A percentile compares a stretch with the other conserved stretches of the same genome.
These are phyloP conservation scores for Brachyalestes nurse DNA, from an alignment of 2,797 vertebrate genomes.

Conservation along the genomic window DNA sequence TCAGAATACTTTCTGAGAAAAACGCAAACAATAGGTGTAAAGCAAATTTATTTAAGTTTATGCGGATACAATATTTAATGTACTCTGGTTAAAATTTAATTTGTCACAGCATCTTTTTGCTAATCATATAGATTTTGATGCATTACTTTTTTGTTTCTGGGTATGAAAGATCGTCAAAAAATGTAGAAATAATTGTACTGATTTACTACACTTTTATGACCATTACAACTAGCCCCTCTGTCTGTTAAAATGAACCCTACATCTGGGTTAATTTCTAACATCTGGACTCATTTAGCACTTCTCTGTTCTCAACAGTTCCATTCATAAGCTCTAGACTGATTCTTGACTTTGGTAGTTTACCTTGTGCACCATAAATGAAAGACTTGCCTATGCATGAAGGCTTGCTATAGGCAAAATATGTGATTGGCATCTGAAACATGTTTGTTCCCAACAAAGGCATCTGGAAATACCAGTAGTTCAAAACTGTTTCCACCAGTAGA, in stretches of 20 bases:
- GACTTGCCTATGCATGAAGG: too few relatives aligned
- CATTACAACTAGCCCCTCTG: too few relatives aligned
- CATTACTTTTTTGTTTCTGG: not conserved
- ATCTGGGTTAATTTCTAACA: not conserved
- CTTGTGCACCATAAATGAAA: too few relatives aligned
- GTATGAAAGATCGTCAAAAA: not conserved
- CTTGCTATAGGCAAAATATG: not conserved
- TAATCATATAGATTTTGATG: not conserved
- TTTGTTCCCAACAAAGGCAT: not conserved
- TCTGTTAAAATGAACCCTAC: not conserved
- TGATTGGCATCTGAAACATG: not conserved
- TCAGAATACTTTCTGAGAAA: too few relatives aligned
- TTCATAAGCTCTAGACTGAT: too few relatives aligned
- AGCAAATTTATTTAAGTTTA: too few relatives aligned
- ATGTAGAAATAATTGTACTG: not conserved
- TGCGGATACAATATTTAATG: not conserved
- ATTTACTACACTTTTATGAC: not conserved
- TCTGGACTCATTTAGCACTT: not conserved
- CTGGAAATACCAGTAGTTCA: not conserved
- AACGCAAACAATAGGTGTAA: too few relatives aligned
- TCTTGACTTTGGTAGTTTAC: too few relatives aligned
- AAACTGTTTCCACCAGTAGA: slow-evolving; percentile 55
- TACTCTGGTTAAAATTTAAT: not conserved
- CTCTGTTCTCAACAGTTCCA: not conserved
- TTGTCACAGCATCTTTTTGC: not conserved